Evolutionary conservation across 2,797 vertebrate genomes (phyloP).

Genomic region (Gallinago solitaria): DNA sequence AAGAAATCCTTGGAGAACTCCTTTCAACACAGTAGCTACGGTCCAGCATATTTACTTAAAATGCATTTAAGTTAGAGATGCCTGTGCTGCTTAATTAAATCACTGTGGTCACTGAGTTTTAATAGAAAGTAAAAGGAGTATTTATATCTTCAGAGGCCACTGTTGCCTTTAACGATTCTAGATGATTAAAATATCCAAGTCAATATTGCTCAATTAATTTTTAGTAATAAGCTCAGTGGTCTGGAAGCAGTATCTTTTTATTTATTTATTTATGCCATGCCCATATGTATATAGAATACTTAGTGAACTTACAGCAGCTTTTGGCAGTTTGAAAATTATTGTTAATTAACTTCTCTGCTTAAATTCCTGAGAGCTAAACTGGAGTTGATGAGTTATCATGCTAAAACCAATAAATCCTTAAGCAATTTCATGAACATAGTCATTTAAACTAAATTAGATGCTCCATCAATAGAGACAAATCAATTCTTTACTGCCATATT

Average conservation of each 20-base stretch:
- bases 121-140: conserved; percentile 49
- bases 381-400: conserved; percentile 62
- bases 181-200: conserved; percentile 68
- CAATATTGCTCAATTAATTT: conserved; percentile 70
- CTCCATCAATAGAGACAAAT: conserved; percentile 65
- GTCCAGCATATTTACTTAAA: not conserved
- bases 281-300: not conserved
- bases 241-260: conserved; percentile 36
- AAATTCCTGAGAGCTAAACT: conserved; percentile 65
- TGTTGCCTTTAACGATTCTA: conserved; percentile 57
- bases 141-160: conserved; percentile 35
- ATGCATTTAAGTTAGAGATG: not conserved
- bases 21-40: not conserved
- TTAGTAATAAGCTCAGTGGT: conserved; percentile 61
- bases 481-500: conserved; percentile 54
- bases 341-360: conserved; percentile 75
- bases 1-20: not conserved
- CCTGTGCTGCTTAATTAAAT: conserved; percentile 26
- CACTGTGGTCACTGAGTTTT: conserved; percentile 2
- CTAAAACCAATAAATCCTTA: conserved; percentile 63
- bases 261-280: conserved; percentile 39
- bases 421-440: conserved; percentile 67
- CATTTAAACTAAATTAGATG: conserved; percentile 71
- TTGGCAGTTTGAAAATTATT: conserved; percentile 66
- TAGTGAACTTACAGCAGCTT: conserved; percentile 12